Conservation (phyloP, 2,797 vertebrate species). For the Enteromius radiatus region DNA sequence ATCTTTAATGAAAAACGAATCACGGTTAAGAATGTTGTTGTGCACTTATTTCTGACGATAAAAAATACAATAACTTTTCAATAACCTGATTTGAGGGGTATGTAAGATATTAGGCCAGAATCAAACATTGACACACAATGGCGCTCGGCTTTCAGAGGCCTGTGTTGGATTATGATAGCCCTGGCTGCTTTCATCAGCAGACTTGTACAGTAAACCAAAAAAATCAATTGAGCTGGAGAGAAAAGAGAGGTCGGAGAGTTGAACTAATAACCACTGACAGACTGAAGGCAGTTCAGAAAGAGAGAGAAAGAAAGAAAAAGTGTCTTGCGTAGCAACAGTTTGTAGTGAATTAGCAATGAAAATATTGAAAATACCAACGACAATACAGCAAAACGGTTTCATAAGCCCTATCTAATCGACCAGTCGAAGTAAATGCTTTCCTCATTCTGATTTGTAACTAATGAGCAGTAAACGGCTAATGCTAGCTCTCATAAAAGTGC, state of each 20-base stretch:
- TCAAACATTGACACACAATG: not conserved
- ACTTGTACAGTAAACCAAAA: not conserved
- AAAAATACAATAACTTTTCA: not conserved
- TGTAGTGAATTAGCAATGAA: constrained; percentile 4
- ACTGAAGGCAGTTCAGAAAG: not conserved
- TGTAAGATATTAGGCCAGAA: constrained; percentile 6
- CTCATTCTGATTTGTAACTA: not conserved
- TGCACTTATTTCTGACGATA: not conserved
- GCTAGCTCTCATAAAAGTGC: not conserved
- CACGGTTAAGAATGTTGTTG: not conserved
- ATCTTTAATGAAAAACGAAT: not conserved
- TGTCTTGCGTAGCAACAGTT: constrained; percentile 26
- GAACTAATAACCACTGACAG: constrained; percentile 69
- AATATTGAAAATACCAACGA: constrained; percentile 30
- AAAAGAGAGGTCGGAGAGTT: constrained; percentile 14
- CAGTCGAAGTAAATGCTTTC: not conserved
- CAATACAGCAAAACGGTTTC: not conserved
- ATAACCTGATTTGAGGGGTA: not conserved
- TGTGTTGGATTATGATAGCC: not conserved
- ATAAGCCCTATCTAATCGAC: not conserved
- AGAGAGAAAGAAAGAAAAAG: not conserved
- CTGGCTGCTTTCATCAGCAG: not conserved
- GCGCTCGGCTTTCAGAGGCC: not conserved
- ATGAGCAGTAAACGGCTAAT: not conserved
- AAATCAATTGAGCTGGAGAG: constrained; percentile 10